Percentiles rank a stretch among this genome's conserved stretches.
phyloP scores from a whole-genome alignment of 2,797 vertebrate genomes.

The Holocentrus rufus region DNA sequence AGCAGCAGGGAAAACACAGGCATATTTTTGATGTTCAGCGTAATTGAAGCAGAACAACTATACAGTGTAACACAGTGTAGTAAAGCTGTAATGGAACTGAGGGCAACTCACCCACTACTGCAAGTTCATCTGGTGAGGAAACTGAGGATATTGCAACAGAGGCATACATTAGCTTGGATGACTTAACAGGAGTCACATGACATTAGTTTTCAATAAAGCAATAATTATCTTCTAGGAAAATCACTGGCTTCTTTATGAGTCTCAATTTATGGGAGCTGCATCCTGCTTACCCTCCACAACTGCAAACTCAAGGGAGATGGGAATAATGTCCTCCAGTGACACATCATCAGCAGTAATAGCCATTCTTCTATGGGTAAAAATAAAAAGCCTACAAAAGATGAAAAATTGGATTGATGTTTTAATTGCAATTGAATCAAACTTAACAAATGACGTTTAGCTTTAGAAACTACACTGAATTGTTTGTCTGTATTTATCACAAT shows the following conservation, averaged over 20 bases:
- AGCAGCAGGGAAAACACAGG: not conserved
- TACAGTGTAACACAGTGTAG: not conserved
- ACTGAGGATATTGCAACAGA: conserved; percentile 64
- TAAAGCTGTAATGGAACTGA: conserved; percentile 2
- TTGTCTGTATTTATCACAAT: no score
- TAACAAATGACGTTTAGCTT: not conserved
- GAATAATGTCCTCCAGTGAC: conserved; percentile 87
- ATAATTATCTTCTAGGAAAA: not conserved
- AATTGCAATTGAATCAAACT: not conserved
- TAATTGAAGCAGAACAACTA: not conserved
- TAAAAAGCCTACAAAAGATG: conserved; percentile 83
- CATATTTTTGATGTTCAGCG: not conserved
- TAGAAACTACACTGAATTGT: no score
- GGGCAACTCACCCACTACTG: conserved; percentile 80
- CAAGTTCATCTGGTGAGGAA: conserved; percentile 82
- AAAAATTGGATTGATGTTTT: conserved; percentile 6
- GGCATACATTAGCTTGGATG: not conserved
- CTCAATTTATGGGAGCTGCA: not conserved
- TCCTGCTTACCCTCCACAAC: conserved; percentile 88
- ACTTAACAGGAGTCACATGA: not conserved
- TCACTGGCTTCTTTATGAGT: no score
- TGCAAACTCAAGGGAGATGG: conserved; percentile 85
- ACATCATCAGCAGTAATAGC: conserved; percentile 93
- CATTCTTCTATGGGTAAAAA: conserved; percentile 93
- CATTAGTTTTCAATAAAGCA: not conserved